Evolutionary conservation across 2,797 vertebrate genomes (phyloP).

Genomic region (Catharus ustulatus): DNA sequence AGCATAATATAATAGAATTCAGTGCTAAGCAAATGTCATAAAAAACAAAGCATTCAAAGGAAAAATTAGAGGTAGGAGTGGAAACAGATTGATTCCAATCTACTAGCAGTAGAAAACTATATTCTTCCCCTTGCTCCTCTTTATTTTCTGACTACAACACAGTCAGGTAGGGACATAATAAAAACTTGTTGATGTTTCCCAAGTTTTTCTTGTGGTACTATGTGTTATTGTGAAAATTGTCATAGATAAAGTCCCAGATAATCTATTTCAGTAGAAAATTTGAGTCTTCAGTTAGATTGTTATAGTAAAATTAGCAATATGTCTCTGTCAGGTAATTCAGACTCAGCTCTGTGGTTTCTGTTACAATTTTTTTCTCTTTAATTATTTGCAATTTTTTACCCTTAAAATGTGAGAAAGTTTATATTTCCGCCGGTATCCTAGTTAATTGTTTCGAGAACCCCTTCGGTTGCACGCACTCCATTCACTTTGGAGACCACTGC

Average conservation of each 20-base stretch:
- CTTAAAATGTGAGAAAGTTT: neutral
- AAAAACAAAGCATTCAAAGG: neutral
- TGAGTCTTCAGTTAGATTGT: neutral
- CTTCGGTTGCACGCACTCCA: neutral
- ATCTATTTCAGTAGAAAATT: neutral
- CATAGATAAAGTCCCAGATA: neutral
- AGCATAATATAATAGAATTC: neutral
- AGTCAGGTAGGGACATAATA: neutral
- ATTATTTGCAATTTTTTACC: neutral
- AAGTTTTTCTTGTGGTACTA: neutral
- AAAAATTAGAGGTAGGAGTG: neutral
- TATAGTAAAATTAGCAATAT: neutral
- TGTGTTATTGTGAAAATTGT: neutral
- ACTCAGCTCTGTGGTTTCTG: neutral
- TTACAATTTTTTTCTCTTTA: neutral
- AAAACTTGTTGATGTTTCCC: neutral
- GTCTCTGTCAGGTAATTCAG: neutral
- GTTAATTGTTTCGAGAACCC: neutral
- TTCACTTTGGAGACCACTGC: neutral
- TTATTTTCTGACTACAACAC: neutral
- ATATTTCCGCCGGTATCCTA: neutral
- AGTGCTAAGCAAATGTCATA: neutral
- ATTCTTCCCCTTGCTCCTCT: neutral
- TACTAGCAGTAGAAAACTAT: neutral
- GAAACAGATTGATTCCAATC: neutral